Evolutionary conservation across 2,797 vertebrate genomes (phyloP).

Genomic region (Peromyscus attwateri): DNA sequence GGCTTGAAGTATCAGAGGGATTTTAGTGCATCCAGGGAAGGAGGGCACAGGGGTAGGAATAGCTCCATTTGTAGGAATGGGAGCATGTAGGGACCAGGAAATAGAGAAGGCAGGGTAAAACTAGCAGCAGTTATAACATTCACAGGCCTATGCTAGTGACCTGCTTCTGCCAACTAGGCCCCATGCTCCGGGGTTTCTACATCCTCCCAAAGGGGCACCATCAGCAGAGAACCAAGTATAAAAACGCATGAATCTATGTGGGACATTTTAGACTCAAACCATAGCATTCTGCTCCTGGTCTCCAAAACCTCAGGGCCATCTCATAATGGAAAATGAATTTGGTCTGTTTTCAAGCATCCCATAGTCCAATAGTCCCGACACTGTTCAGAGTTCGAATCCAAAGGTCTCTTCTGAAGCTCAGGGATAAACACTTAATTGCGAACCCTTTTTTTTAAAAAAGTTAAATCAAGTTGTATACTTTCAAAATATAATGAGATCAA

Average conservation of each 20-base stretch:
- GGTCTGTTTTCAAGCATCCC: background rate
- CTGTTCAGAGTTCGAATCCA: background rate
- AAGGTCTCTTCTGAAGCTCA: background rate
- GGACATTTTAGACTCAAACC: background rate
- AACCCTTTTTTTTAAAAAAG: background rate
- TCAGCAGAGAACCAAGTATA: background rate
- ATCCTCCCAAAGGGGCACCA: background rate
- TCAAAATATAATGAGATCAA: background rate
- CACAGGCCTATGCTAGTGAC: background rate
- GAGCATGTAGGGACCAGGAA: background rate
- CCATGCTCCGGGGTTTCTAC: background rate
- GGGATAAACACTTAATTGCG: background rate
- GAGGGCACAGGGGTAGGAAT: background rate
- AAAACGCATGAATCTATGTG: background rate
- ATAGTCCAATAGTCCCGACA: background rate
- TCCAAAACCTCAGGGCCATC: background rate
- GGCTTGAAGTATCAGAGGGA: background rate
- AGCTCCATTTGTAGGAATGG: background rate
- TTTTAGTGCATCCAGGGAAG: background rate
- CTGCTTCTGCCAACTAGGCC: background rate
- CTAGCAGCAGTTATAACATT: background rate
- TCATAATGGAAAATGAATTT: background rate
- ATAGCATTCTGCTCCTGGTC: background rate
- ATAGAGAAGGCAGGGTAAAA: background rate
- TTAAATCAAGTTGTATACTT: background rate